Evolutionary conservation across 2,113 vertebrate genomes (phyloP).

Genomic region (Danionella cerebrum): DNA sequence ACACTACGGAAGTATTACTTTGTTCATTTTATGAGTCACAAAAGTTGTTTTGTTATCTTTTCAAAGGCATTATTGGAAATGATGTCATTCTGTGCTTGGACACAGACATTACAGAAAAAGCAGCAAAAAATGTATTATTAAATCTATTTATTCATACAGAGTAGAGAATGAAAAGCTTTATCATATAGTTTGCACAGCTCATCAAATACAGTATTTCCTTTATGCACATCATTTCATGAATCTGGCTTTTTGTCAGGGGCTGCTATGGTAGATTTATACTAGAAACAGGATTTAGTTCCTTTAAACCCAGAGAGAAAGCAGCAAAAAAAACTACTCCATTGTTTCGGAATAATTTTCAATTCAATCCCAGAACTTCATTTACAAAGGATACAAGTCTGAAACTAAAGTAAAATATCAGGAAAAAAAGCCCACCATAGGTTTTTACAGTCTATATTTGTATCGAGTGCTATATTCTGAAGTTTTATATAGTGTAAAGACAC

Average conservation of each 20-base stretch:
- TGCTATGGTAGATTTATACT: no score
- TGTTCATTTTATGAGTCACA: neutral
- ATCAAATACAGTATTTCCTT: neutral
- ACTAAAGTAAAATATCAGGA: neutral
- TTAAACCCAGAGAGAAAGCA: neutral
- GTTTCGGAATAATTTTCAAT: neutral
- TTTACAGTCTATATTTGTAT: constrained; percentile 29
- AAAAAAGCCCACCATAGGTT: neutral
- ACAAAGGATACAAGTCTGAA: neutral
- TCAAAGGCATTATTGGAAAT: constrained; percentile 3
- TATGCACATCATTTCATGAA: neutral
- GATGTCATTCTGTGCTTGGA: constrained; percentile 32
- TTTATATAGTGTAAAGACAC: constrained; percentile 29
- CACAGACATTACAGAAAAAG: constrained; percentile 9
- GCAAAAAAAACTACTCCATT: neutral
- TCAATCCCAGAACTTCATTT: neutral
- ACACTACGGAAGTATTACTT: constrained; percentile 10
- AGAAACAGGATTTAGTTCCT: neutral
- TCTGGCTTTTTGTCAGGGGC: neutral
- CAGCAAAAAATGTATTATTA: constrained; percentile 21
- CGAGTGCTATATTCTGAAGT: constrained; percentile 12
- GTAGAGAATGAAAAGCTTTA: constrained; percentile 22
- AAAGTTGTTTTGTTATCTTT: neutral
- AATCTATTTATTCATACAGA: constrained; percentile 22
- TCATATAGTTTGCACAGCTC: constrained; percentile 30